A percentile compares a stretch with the other conserved stretches of the same genome.
phyloP scores from a whole-genome alignment of 2,113 vertebrate species.

The Bufo bufo region DNA sequence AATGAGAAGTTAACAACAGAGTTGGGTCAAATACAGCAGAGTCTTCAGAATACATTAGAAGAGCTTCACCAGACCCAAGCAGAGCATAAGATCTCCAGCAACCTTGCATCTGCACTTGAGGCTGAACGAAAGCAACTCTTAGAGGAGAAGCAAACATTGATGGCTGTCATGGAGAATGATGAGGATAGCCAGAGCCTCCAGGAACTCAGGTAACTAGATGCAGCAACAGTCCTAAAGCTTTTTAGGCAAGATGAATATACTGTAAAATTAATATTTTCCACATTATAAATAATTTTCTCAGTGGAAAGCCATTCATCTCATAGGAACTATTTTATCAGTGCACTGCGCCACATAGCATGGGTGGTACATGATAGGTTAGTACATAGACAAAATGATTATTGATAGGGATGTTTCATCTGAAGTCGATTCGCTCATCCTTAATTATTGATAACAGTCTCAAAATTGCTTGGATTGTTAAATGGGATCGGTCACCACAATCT shows the following conservation, averaged over 20 bases:
- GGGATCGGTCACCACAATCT: no score
- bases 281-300: no score
- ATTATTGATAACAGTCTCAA: no score
- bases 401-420: no score
- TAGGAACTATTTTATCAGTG: no score
- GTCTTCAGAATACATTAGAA: slow-evolving; percentile 59
- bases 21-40: slow-evolving; percentile 62
- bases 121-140: slow-evolving; percentile 63
- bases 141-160: slow-evolving; percentile 67
- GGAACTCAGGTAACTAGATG: slow-evolving; percentile 23
- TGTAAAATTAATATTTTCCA: no score
- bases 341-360: no score
- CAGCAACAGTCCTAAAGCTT: not conserved
- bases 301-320: no score
- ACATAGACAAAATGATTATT: no score
- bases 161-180: slow-evolving; percentile 40
- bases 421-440: no score
- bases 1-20: slow-evolving; percentile 69
- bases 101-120: slow-evolving; percentile 65
- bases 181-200: not conserved
- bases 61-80: slow-evolving; percentile 66
- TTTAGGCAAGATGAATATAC: not conserved
- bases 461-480: no score
- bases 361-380: no score
- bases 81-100: slow-evolving; percentile 61